These are phyloP conservation scores for Melieria crassipennis DNA, from an alignment of 2,888 invertebrate species.

Conservation along the genomic window DNA sequence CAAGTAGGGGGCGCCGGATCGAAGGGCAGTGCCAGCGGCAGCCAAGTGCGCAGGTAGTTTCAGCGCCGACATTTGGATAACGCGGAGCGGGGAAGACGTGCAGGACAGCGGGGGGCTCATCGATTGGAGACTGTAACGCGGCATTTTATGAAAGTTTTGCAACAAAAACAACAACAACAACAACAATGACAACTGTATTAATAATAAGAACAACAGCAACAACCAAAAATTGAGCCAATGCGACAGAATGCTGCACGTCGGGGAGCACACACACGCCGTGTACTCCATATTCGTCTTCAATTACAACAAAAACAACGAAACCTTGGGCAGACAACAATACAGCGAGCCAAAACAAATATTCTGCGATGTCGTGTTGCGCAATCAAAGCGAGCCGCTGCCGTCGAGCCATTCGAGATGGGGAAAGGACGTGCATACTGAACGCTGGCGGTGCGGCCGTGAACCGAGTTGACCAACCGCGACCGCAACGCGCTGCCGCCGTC, in stretches of 20 bases:
- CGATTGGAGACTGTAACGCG: too few relatives aligned
- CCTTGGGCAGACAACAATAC: background rate
- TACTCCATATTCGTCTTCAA: background rate
- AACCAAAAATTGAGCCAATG: slow-evolving; percentile 13
- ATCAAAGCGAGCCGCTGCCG: slow-evolving; percentile 23
- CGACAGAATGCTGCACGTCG: slow-evolving; percentile 14
- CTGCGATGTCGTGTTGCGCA: slow-evolving; percentile 22
- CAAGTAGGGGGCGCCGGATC: slow-evolving; percentile 5
- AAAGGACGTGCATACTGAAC: background rate
- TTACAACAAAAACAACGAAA: background rate
- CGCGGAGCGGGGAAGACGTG: too few relatives aligned
- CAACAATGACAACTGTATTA: slow-evolving; percentile 3
- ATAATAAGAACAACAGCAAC: slow-evolving; percentile 21
- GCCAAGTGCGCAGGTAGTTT: background rate
- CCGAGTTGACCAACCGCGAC: background rate
- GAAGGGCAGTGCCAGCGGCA: background rate
- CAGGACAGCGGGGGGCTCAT: too few relatives aligned
- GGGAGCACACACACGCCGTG: too few relatives aligned
- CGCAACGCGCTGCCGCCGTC: background rate
- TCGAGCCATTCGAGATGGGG: background rate
- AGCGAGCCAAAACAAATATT: slow-evolving; percentile 30
- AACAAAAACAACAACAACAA: slow-evolving; percentile 5
- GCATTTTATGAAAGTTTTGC: too few relatives aligned
- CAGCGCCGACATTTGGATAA: background rate
- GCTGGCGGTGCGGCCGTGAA: too few relatives aligned